Percentiles rank a stretch among this genome's conserved stretches.
These are phyloP conservation scores for Clarias pachynema DNA, from an alignment of 2,797 vertebrate species.

Conservation along the genomic window DNA sequence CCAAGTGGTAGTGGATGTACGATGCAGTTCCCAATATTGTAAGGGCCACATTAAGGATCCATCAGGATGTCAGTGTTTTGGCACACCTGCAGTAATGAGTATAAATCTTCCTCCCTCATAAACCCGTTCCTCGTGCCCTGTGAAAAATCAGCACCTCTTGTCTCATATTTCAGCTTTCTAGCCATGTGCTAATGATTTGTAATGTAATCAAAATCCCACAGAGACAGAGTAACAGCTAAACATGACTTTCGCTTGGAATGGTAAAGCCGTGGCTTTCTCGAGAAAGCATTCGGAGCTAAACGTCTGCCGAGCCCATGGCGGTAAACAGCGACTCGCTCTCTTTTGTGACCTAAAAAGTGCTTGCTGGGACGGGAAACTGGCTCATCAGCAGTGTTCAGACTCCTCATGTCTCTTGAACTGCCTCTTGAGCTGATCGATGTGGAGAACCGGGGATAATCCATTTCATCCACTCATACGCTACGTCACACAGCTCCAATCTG, in stretches of 20 bases:
- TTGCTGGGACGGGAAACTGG: background rate
- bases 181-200: background rate
- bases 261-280: background rate
- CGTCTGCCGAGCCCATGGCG: background rate
- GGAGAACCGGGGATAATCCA: background rate
- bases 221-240: background rate
- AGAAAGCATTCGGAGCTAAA: background rate
- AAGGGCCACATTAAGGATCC: background rate
- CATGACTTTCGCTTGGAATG: background rate
- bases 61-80: background rate
- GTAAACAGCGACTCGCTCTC: background rate
- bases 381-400: conserved; percentile 13
- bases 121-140: background rate
- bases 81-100: background rate
- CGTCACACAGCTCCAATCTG: background rate
- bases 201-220: background rate
- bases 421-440: conserved; percentile 13
- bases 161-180: conserved; percentile 14
- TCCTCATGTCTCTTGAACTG: background rate
- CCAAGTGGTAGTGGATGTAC: background rate
- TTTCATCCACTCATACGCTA: background rate
- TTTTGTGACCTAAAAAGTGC: conserved; percentile 10
- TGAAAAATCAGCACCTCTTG: conserved; percentile 9
- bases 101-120: conserved; percentile 8
- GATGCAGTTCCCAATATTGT: background rate